Percentiles rank a stretch among this genome's conserved stretches.
Evolutionary conservation across 1,140 invertebrate genomes (phyloP).

Genomic region (Ephestia elutella): DNA sequence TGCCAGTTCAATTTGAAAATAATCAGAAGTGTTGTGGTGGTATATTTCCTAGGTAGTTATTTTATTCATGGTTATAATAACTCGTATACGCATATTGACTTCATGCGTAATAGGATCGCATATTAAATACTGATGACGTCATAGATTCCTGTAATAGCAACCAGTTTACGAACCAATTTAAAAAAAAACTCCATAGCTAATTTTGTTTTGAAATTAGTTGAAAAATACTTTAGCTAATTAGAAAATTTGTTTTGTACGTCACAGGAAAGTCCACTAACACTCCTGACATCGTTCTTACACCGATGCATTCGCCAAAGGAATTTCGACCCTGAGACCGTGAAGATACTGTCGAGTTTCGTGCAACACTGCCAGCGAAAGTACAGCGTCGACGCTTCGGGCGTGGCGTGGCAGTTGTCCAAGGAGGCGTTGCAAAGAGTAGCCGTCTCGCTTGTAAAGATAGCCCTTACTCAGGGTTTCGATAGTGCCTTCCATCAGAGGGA

Average conservation of each 20-base stretch:
- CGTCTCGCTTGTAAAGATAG: slow-evolving; percentile 71
- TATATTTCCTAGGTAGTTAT: too few species aligned
- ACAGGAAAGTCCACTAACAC: slow-evolving; percentile 76
- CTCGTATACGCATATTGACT: too few species aligned
- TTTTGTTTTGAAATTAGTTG: too few species aligned
- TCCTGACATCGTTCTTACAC: slow-evolving; percentile 69
- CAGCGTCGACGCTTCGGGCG: slow-evolving; percentile 43
- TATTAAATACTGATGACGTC: too few species aligned
- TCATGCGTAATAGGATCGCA: too few species aligned
- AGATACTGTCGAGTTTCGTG: slow-evolving; percentile 42
- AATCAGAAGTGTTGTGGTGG: neutral
- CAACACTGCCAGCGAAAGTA: slow-evolving; percentile 55
- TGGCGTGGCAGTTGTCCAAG: slow-evolving; percentile 75
- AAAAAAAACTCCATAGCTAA: too few species aligned
- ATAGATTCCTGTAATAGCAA: too few species aligned
- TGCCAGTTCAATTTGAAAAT: slow-evolving; percentile 17
- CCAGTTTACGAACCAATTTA: too few species aligned
- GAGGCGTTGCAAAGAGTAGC: slow-evolving; percentile 59
- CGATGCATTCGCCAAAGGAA: slow-evolving; percentile 44
- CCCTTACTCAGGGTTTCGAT: slow-evolving; percentile 72
- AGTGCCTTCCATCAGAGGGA: slow-evolving; percentile 75
- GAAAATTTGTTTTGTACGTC: slow-evolving; percentile 17
- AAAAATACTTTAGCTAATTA: too few species aligned
- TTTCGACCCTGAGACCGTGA: slow-evolving; percentile 49
- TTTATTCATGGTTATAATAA: too few species aligned